Evolutionary conservation across 2,888 invertebrate genomes (phyloP).

Genomic region (Brachycybe producta): DNA sequence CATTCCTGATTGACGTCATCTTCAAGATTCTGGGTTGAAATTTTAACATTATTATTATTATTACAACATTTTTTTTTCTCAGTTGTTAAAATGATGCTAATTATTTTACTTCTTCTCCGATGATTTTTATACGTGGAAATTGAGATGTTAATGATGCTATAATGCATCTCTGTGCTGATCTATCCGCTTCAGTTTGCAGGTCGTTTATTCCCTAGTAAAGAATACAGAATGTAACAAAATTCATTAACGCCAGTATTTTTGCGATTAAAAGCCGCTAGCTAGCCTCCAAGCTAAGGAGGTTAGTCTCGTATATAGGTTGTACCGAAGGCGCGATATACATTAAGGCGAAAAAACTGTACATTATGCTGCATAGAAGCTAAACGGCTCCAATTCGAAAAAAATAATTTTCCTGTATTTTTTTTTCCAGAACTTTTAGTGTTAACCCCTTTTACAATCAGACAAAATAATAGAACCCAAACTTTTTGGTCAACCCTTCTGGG

Average conservation of each 20-base stretch:
- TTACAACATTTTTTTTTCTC: background rate
- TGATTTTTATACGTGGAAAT: conserved; percentile 70
- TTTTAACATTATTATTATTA: background rate
- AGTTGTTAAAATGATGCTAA: conserved; percentile 10
- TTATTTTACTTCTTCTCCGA: conserved; percentile 70
- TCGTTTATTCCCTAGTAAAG: conserved; percentile 66
- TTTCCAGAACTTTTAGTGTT: too few relatives aligned
- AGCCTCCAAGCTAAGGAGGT: too few relatives aligned
- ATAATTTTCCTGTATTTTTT: conserved; percentile 1
- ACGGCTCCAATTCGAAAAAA: background rate
- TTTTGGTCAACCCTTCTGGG: too few relatives aligned
- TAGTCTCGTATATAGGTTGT: too few relatives aligned
- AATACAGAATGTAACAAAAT: too few relatives aligned
- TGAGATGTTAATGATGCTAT: conserved; percentile 68
- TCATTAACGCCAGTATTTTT: too few relatives aligned
- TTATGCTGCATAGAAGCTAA: too few relatives aligned
- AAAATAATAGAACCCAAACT: too few relatives aligned
- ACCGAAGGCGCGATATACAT: too few relatives aligned
- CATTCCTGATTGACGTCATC: conserved; percentile 53
- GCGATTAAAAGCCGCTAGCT: too few relatives aligned
- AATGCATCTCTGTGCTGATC: conserved; percentile 87
- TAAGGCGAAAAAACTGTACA: too few relatives aligned
- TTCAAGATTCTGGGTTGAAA: conserved; percentile 23
- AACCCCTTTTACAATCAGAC: too few relatives aligned
- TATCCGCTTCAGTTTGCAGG: conserved; percentile 94